Base-by-base conservation (phyloP, 2,113 vertebrate genomes). In the Hydrolagus affinis region DNA sequence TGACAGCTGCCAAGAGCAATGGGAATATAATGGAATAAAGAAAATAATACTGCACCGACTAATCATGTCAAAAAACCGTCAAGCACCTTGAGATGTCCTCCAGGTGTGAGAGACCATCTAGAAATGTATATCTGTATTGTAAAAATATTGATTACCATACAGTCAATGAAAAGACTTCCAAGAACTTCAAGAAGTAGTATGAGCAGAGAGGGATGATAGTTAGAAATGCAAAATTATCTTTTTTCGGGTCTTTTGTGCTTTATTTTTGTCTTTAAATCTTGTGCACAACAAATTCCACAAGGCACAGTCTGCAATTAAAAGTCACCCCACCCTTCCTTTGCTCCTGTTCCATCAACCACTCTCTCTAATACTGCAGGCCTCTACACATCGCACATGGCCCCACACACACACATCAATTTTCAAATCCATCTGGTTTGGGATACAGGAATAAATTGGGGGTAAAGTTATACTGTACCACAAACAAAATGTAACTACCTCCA, bases 191-290 rank as follows among this genome's bases (percentile, higher is more conserved):
- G 15, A 74, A 44, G 28, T 56, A 44, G 21, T 17, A 30, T 32
- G 0, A 74, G 7, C 30, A 56, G 9, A 21, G 15, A 44, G 15
- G 44, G 73, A 56, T 11, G 73, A n/a, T 57, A 57, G 75, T 60
- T 57, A 78, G 2, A 78, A 76, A 59, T 8, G 21, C 57, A 44
- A 80, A 17, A 15, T 17, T 64, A 11, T 64, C 25, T 8, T 44
- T 25, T 62, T 80, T 23, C 62, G 28, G 11, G 60, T 62, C 60
- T 80, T 64, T 59, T 64, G 17, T 8, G n/a, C 8, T 64, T 60
- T 80, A 23, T 80, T 80, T 66, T 80, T 80, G 59, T 64, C n/a
- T 25, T 64, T 28, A 80, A 62, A 64, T 80, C 59, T 80, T 64
- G 1, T 64, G 59, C 77, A 62, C 71, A 4, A 21, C 19, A 80